A percentile compares a stretch with the other conserved stretches of the same genome.
Conservation (phyloP, 2,797 vertebrate species). For the Tinamus major region DNA sequence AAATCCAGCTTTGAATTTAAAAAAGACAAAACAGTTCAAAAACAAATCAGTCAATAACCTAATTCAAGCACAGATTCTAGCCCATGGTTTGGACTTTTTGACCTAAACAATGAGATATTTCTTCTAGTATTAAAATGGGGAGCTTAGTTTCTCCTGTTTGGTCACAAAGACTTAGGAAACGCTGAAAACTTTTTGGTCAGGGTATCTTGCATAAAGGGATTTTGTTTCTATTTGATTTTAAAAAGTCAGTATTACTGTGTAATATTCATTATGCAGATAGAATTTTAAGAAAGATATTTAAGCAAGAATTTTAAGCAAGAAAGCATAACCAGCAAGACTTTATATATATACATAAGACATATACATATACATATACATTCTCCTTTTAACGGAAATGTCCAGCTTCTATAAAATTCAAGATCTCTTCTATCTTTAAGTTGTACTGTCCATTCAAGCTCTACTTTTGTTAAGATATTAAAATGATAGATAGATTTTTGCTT, state of each 20-base stretch:
- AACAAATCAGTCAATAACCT: neutral
- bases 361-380: neutral
- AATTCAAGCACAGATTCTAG: neutral
- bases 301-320: too few relatives aligned
- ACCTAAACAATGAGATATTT: neutral
- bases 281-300: neutral
- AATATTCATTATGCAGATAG: neutral
- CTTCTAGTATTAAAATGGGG: neutral
- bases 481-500: neutral
- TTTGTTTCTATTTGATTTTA: neutral
- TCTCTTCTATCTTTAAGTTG: neutral
- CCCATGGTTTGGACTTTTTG: neutral
- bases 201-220: neutral
- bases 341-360: neutral
- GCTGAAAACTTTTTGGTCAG: neutral
- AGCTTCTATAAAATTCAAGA: neutral
- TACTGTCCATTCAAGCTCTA: neutral
- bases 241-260: neutral
- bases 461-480: neutral
- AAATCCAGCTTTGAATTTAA: neutral
- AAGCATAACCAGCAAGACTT: neutral
- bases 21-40: neutral
- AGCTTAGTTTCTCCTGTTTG: neutral
- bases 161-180: neutral
- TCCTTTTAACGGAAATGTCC: neutral